phyloP scores from a whole-genome alignment of 1,140 invertebrate species.

The Fopius arisanus region DNA sequence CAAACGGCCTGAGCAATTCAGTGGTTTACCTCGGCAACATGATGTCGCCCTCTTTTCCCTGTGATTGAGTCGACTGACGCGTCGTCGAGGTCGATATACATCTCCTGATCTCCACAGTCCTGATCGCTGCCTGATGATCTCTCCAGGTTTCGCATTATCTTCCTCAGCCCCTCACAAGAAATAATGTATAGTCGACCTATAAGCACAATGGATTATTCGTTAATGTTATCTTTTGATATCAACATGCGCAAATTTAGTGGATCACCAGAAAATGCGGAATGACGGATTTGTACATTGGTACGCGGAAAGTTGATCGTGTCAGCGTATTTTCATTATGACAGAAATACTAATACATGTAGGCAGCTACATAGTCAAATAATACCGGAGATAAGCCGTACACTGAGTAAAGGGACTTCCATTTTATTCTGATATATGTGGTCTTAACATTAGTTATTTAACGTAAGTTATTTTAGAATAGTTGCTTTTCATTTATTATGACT shows the following conservation, averaged over 20 bases:
- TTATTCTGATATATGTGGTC: background rate
- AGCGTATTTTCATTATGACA: background rate
- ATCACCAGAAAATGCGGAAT: background rate
- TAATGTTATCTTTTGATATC: background rate
- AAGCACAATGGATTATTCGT: background rate
- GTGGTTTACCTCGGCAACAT: slow-evolving; percentile 59
- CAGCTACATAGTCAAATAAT: background rate
- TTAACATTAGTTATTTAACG: background rate
- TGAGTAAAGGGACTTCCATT: background rate
- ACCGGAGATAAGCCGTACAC: background rate
- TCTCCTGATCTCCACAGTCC: slow-evolving; percentile 63
- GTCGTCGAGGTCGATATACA: slow-evolving; percentile 65
- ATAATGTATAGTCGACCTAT: background rate
- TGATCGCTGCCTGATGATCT: slow-evolving; percentile 63
- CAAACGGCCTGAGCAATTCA: too few species aligned
- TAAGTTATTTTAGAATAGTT: background rate
- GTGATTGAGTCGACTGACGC: slow-evolving; percentile 63
- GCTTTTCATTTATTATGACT: too few species aligned
- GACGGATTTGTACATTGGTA: background rate
- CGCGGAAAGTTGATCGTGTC: background rate
- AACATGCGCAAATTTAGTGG: background rate
- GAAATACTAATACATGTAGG: background rate
- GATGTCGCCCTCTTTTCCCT: slow-evolving; percentile 61
- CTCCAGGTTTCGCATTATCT: slow-evolving; percentile 63
- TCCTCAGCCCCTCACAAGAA: slow-evolving; percentile 35